A percentile compares a stretch with the other conserved stretches of the same genome.
phyloP scores from a whole-genome alignment of 2,113 vertebrate species.

The Columbina picui region DNA sequence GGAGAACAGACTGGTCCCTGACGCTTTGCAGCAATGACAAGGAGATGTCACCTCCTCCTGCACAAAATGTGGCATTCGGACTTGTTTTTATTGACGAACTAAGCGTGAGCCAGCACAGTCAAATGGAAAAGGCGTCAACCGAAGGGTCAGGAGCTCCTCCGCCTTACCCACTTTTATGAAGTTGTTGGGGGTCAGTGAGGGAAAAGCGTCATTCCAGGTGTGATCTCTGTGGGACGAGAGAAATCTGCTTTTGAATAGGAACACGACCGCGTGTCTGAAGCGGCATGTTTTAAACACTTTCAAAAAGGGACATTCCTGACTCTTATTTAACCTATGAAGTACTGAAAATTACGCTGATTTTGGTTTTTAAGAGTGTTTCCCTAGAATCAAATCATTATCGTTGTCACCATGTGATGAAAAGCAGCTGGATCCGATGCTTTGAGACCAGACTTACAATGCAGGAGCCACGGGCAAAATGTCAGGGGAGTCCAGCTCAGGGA shows the following conservation, averaged over 20 bases:
- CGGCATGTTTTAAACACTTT: not conserved
- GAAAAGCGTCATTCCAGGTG: not conserved
- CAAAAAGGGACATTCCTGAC: not conserved
- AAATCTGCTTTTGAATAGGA: not conserved
- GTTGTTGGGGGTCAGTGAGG: not conserved
- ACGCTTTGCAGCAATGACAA: not conserved
- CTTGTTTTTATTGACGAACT: not conserved
- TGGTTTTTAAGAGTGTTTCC: not conserved
- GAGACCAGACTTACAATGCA: not conserved
- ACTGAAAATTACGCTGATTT: not conserved
- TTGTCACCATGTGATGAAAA: not conserved
- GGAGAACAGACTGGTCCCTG: not conserved
- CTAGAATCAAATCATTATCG: not conserved
- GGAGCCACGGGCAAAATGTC: not conserved
- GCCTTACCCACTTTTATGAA: not conserved
- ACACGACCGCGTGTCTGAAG: not conserved
- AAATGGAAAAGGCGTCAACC: not conserved
- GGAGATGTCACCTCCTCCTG: slow-evolving; percentile 3
- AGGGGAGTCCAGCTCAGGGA: not conserved
- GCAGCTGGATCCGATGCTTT: not conserved
- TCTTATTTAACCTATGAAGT: not conserved
- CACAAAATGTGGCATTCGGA: not conserved
- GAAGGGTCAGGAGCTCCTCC: not conserved
- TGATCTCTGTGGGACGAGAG: not conserved
- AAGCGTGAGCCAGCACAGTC: not conserved